Percentiles rank a stretch among this genome's conserved stretches.
Conservation (phyloP, 2,113 vertebrate species). For the Elanus axillaris region DNA sequence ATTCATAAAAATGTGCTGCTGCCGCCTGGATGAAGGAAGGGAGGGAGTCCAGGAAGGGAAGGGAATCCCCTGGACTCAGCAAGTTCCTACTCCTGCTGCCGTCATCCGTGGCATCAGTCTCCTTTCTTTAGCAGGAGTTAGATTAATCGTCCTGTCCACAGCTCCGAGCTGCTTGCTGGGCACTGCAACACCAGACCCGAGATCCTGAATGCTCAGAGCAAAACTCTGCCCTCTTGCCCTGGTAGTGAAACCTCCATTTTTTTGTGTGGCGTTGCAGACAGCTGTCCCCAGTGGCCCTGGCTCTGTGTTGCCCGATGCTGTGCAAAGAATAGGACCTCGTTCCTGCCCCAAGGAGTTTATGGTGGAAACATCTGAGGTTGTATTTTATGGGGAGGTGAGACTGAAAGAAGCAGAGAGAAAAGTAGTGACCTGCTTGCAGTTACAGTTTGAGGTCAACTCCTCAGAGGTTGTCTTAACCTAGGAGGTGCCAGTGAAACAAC, state of each 20-base stretch:
- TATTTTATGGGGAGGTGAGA: neutral
- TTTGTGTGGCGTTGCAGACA: neutral
- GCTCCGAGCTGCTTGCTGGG: accelerated
- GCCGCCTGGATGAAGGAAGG: neutral
- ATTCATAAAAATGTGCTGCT: neutral
- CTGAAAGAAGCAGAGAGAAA: neutral
- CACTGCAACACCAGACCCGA: neutral
- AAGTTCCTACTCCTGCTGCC: neutral
- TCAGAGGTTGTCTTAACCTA: neutral
- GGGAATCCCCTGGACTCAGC: constrained; percentile 40
- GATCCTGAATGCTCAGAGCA: neutral
- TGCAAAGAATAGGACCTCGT: neutral
- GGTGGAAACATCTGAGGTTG: neutral
- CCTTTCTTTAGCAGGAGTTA: neutral
- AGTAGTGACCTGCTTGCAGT: neutral
- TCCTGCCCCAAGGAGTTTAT: neutral
- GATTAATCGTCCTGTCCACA: neutral
- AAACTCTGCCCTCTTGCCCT: neutral
- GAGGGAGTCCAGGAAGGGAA: neutral
- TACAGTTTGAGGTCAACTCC: neutral
- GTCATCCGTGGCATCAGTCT: neutral
- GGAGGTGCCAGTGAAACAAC: neutral
- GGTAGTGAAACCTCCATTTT: neutral
- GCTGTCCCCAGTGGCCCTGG: neutral
- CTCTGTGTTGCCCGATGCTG: neutral